Evolutionary conservation across 2,888 invertebrate genomes (phyloP).

Genomic region (Lasioglossum pauxillum): DNA sequence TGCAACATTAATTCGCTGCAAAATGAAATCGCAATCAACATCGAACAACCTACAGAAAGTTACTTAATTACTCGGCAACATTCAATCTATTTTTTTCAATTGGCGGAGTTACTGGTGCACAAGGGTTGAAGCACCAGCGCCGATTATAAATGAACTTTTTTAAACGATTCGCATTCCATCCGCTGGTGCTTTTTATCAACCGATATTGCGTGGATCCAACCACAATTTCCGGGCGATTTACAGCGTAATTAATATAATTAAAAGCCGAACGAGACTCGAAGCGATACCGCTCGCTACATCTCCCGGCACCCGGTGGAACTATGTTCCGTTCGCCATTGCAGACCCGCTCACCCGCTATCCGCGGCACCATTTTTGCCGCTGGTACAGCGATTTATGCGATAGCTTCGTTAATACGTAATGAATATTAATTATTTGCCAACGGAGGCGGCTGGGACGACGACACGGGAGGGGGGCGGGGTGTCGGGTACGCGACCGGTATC

Average conservation of each 20-base stretch:
- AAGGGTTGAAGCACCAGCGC: neutral
- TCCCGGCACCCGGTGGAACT: conserved; percentile 71
- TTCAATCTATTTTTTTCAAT: neutral
- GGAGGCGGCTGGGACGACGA: conserved; percentile 63
- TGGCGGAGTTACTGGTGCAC: neutral
- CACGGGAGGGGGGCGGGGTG: conserved; percentile 35
- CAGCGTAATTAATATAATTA: neutral
- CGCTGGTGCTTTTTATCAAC: neutral
- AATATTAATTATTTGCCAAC: conserved; percentile 83
- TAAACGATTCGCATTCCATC: neutral
- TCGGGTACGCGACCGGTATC: conserved; percentile 63
- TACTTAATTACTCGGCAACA: neutral
- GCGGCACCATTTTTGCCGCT: conserved; percentile 69
- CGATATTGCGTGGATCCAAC: neutral
- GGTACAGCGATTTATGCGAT: conserved; percentile 80
- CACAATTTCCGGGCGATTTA: neutral
- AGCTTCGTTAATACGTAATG: conserved; percentile 84
- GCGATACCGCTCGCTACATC: conserved; percentile 77
- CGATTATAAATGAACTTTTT: neutral
- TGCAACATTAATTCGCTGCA: neutral
- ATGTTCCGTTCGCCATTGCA: conserved; percentile 43
- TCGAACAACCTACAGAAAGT: neutral
- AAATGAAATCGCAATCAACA: conserved; percentile 1
- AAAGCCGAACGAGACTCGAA: conserved; percentile 10
- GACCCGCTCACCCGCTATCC: conserved; percentile 67